Evolutionary conservation across 1,140 invertebrate genomes (phyloP).

Genomic region (Caenorhabditis remanei): DNA sequence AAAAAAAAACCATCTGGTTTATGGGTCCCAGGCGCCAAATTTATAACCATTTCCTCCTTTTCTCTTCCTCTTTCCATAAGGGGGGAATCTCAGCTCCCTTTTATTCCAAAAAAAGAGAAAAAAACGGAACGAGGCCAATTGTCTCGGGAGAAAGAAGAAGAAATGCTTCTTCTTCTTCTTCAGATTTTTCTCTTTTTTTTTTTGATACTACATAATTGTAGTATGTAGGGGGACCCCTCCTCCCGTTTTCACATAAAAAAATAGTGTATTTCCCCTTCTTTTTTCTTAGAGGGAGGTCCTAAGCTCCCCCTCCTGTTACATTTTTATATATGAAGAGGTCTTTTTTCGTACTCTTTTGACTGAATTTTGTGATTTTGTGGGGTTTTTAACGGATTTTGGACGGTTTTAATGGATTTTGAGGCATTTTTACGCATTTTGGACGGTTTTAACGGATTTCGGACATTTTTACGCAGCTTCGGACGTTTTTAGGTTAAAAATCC

Average conservation of each 20-base stretch:
- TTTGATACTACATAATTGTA: slow-evolving; percentile 26
- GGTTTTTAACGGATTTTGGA: neutral
- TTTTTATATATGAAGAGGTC: neutral
- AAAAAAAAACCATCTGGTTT: neutral
- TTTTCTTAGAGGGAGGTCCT: neutral
- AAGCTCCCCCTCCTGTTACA: neutral
- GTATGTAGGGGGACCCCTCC: neutral
- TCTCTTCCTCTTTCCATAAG: neutral
- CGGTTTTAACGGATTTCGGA: no score
- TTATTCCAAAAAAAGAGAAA: no score
- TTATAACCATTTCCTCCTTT: slow-evolving; percentile 36
- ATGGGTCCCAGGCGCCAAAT: slow-evolving; percentile 51
- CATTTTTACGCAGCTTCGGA: no score
- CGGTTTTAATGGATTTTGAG: no score
- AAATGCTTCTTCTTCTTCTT: neutral
- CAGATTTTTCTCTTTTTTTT: neutral
- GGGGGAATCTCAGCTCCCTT: neutral
- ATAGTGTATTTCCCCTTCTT: slow-evolving; percentile 28
- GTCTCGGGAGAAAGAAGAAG: neutral
- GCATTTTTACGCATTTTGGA: no score
- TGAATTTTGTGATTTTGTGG: neutral
- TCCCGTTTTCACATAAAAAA: slow-evolving; percentile 23
- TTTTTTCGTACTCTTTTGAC: neutral
- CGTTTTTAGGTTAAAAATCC: no score
- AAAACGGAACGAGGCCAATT: slow-evolving; percentile 40